phyloP scores from a whole-genome alignment of 2,797 vertebrate genomes.

The Alosa sapidissima region DNA sequence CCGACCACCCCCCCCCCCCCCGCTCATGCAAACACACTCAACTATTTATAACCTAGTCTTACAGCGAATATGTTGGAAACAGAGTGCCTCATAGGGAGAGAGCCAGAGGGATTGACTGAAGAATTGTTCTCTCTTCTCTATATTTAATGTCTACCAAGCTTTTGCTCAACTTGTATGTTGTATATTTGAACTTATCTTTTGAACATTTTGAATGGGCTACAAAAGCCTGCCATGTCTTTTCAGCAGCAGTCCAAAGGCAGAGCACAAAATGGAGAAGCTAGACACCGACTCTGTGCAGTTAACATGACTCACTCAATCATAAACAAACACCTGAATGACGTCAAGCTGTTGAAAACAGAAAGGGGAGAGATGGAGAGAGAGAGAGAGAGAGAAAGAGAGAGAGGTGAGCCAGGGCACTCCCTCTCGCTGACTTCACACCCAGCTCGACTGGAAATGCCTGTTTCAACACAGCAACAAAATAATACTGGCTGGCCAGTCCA shows the following conservation, averaged over 20 bases:
- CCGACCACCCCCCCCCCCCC: background rate
- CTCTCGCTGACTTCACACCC: slow-evolving; percentile 47
- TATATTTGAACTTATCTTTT: background rate
- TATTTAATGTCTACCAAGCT: background rate
- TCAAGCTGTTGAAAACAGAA: slow-evolving; percentile 55
- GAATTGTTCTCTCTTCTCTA: background rate
- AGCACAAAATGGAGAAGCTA: slow-evolving; percentile 16
- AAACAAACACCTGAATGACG: slow-evolving; percentile 60
- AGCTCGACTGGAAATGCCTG: slow-evolving; percentile 73
- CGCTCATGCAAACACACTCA: slow-evolving; percentile 4
- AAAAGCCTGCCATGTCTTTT: background rate
- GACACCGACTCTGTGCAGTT: background rate
- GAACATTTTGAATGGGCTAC: background rate
- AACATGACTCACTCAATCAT: slow-evolving; percentile 27
- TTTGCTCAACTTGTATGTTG: background rate
- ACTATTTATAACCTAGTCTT: slow-evolving; percentile 40
- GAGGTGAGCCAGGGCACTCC: slow-evolving; percentile 42
- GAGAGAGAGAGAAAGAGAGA: background rate
- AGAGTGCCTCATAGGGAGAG: slow-evolving; percentile 1
- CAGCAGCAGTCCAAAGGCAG: background rate
- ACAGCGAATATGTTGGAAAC: slow-evolving; percentile 19
- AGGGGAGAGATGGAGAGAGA: slow-evolving; percentile 25
- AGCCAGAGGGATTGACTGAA: background rate
- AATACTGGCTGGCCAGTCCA: slow-evolving; percentile 1
- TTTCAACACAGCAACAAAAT: slow-evolving; percentile 53